A percentile compares a stretch with the other conserved stretches of the same genome.
phyloP scores from a whole-genome alignment of 2,797 vertebrate species.

The Nasua narica region DNA sequence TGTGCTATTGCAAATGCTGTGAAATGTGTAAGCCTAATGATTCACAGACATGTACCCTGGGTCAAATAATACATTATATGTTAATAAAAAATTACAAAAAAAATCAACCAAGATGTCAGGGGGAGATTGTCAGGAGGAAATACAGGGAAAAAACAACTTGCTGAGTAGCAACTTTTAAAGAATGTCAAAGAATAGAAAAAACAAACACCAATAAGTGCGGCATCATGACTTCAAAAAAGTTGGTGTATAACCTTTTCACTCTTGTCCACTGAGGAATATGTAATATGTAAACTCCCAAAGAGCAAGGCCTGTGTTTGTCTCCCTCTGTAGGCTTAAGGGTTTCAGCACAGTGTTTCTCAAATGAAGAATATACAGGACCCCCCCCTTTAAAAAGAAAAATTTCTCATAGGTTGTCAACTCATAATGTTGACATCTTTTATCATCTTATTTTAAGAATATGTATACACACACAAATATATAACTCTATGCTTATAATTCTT shows the following conservation, averaged over 20 bases:
- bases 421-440: neutral
- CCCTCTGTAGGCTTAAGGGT: conserved; percentile 40
- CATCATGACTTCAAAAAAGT: neutral
- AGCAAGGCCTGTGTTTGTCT: conserved; percentile 52
- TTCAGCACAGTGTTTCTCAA: neutral
- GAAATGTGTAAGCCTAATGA: too few relatives aligned
- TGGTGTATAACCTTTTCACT: neutral
- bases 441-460: neutral
- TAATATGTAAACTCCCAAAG: neutral
- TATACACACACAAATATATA: neutral
- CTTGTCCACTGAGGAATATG: neutral
- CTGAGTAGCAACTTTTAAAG: neutral
- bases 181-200: neutral
- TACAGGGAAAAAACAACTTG: neutral
- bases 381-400: neutral
- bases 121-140: neutral
- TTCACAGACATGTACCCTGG: too few relatives aligned
- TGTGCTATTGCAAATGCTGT: too few relatives aligned
- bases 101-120: neutral
- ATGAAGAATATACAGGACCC: neutral
- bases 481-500: neutral
- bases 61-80: too few relatives aligned
- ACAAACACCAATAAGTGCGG: neutral
- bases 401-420: neutral
- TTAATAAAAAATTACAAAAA: too few relatives aligned